Percentiles rank a stretch among this genome's conserved stretches.
Evolutionary conservation across 2,797 vertebrate species (phyloP).

Genomic region (Dermochelys coriacea): DNA sequence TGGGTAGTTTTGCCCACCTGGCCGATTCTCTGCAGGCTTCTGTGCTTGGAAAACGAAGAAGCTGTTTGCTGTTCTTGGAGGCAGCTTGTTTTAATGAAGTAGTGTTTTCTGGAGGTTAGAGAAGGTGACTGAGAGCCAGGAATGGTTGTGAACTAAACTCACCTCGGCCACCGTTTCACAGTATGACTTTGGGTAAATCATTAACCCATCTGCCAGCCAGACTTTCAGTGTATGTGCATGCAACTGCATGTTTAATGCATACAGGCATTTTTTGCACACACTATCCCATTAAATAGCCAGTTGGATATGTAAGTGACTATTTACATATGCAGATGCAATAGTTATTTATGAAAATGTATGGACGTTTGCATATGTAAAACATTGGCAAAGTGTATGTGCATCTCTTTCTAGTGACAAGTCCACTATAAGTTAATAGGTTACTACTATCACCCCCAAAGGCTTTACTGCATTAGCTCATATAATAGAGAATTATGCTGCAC

Average conservation of each 20-base stretch:
- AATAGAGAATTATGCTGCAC: not conserved
- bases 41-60: not conserved
- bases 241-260: not conserved
- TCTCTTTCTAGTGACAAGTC: not conserved
- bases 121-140: not conserved
- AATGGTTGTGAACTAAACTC: not conserved
- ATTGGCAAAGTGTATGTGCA: not conserved
- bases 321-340: not conserved
- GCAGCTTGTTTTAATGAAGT: not conserved
- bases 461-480: not conserved
- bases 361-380: not conserved
- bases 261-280: not conserved
- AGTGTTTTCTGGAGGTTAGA: not conserved
- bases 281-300: not conserved
- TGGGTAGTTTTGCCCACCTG: not conserved
- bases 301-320: not conserved
- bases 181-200: not conserved
- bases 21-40: not conserved
- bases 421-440: not conserved
- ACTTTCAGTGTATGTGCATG: not conserved
- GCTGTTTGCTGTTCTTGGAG: not conserved
- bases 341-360: not conserved
- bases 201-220: not conserved
- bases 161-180: not conserved
- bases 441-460: not conserved